These are phyloP conservation scores for Drosophila pectinifera DNA, from an alignment of 1,140 invertebrate genomes.

Conservation along the genomic window DNA sequence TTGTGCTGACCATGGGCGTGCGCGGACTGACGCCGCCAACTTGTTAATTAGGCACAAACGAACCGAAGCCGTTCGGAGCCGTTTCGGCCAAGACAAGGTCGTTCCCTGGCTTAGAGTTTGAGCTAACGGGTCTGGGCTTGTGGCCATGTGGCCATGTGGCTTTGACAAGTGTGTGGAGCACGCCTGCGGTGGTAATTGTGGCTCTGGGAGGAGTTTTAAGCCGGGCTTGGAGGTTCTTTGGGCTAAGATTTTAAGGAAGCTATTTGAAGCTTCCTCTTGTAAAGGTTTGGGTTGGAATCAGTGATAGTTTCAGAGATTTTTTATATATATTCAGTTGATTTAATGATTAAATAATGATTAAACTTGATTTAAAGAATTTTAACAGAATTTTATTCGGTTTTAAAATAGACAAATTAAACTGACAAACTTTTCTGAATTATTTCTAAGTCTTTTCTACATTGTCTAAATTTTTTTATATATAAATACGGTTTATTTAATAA, in stretches of 20 bases:
- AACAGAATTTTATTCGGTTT: no score
- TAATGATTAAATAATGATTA: no score
- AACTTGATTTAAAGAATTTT: no score
- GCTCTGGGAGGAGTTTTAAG: neutral
- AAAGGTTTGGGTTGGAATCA: no score
- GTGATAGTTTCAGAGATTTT: no score
- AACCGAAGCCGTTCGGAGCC: constrained; percentile 20
- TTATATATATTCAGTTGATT: no score
- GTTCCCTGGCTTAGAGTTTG: constrained; percentile 21
- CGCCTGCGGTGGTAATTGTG: neutral
- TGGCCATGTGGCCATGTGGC: neutral
- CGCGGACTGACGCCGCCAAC: constrained; percentile 66
- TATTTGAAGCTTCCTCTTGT: neutral
- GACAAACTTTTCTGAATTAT: no score
- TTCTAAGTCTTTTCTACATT: no score
- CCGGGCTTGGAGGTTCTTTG: neutral
- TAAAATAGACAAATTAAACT: no score
- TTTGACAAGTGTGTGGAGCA: constrained; percentile 4
- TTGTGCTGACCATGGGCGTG: constrained; percentile 41
- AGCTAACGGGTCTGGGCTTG: constrained; percentile 29
- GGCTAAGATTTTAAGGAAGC: neutral
- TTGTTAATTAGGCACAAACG: constrained; percentile 75
- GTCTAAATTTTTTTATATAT: no score
- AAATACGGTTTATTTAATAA: no score
- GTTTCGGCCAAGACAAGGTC: constrained; percentile 39